phyloP scores from a whole-genome alignment of 2,888 invertebrate species.

The Euspilapteryx auroguttella region DNA sequence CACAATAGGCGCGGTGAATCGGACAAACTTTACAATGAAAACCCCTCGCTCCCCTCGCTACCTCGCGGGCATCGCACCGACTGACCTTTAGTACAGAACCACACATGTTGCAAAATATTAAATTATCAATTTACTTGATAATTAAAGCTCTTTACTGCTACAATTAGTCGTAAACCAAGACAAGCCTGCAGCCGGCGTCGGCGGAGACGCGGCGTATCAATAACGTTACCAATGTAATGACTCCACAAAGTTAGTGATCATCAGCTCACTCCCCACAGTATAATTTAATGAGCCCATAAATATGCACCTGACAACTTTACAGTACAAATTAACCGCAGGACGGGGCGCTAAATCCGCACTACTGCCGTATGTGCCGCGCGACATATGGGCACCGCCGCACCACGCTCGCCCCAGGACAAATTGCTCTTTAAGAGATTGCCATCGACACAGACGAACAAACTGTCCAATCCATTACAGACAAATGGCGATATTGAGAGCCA shows the following conservation, averaged over 20 bases:
- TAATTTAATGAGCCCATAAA: slow-evolving; percentile 4
- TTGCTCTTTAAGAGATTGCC: slow-evolving; percentile 51
- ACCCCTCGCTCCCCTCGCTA: slow-evolving; percentile 6
- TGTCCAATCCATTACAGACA: slow-evolving; percentile 49
- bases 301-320: slow-evolving; percentile 5
- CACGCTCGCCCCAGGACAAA: slow-evolving; percentile 23
- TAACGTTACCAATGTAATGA: too few relatives aligned
- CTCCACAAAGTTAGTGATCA: too few relatives aligned
- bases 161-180: too few relatives aligned
- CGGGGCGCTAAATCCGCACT: slow-evolving; percentile 8
- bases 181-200: too few relatives aligned
- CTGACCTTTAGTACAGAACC: too few relatives aligned
- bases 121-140: too few relatives aligned
- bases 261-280: too few relatives aligned
- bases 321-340: slow-evolving; percentile 4
- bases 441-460: slow-evolving; percentile 28
- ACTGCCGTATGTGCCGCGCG: slow-evolving; percentile 15
- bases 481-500: slow-evolving; percentile 37
- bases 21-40: slow-evolving; percentile 31
- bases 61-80: too few relatives aligned
- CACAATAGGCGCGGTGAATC: slow-evolving; percentile 49
- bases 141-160: too few relatives aligned
- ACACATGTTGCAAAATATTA: too few relatives aligned
- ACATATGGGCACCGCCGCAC: slow-evolving; percentile 38
- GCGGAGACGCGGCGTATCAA: too few relatives aligned